A percentile compares a stretch with the other conserved stretches of the same genome.
Evolutionary conservation across 2,797 vertebrate genomes (phyloP).

Genomic region (Anguilla megastoma): DNA sequence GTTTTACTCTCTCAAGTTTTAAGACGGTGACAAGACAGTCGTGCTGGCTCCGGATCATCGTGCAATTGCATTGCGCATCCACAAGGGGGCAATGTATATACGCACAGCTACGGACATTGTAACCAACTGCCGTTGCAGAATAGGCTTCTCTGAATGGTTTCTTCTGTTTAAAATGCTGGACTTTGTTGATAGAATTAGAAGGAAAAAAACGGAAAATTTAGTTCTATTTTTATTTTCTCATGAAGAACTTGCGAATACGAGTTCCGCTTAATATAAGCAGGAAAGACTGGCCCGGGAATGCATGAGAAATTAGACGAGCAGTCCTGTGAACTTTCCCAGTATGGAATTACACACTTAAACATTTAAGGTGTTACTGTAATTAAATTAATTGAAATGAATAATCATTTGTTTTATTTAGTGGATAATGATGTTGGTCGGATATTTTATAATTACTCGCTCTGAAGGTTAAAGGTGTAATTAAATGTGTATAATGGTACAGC

Average conservation of each 20-base stretch:
- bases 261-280: neutral
- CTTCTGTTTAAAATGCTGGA: neutral
- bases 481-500: neutral
- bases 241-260: neutral
- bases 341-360: neutral
- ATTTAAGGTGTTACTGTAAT: neutral
- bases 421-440: neutral
- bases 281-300: neutral
- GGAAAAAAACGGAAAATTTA: neutral
- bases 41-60: neutral
- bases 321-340: neutral
- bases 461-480: neutral
- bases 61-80: neutral
- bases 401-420: neutral
- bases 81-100: conserved; percentile 16
- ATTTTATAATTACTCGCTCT: neutral
- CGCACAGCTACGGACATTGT: neutral
- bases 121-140: neutral
- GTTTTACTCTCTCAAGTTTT: neutral
- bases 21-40: neutral
- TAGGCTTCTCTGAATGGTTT: neutral
- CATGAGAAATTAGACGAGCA: neutral
- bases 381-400: neutral
- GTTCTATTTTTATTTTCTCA: neutral
- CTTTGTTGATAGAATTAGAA: neutral